phyloP scores from a whole-genome alignment of 2,113 vertebrate species.

The Ictidomys tridecemlineatus region DNA sequence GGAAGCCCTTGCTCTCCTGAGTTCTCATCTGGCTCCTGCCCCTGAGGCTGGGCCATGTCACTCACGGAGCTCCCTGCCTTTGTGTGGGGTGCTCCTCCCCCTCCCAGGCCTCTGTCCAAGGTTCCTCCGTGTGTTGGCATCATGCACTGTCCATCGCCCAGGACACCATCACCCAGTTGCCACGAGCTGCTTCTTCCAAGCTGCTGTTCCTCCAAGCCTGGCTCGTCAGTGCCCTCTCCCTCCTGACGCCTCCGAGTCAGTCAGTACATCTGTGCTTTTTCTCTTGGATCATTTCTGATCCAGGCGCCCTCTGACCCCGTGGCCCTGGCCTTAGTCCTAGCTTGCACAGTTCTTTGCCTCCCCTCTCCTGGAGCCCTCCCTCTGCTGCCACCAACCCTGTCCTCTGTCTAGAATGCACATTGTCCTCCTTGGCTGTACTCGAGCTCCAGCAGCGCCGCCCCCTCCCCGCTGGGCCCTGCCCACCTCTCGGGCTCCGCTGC shows the following conservation, averaged over 20 bases:
- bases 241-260: neutral
- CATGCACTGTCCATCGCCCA: neutral
- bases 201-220: neutral
- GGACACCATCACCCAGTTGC: neutral
- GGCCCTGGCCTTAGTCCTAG: neutral
- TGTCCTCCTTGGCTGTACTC: neutral
- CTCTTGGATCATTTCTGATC: neutral
- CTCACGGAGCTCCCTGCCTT: neutral
- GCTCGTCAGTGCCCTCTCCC: no score
- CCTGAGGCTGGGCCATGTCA: no score
- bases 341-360: neutral
- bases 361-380: neutral
- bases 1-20: no score
- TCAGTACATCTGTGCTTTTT: neutral
- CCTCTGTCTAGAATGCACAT: neutral
- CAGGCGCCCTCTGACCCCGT: neutral
- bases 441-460: neutral
- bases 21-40: no score
- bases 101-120: accelerated
- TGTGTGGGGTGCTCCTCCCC: neutral
- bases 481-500: neutral
- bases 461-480: neutral
- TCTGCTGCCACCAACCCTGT: neutral
- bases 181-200: neutral
- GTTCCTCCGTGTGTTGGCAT: neutral